These are phyloP conservation scores for Pandemis heparana DNA, from an alignment of 2,888 invertebrate genomes.

Conservation along the genomic window DNA sequence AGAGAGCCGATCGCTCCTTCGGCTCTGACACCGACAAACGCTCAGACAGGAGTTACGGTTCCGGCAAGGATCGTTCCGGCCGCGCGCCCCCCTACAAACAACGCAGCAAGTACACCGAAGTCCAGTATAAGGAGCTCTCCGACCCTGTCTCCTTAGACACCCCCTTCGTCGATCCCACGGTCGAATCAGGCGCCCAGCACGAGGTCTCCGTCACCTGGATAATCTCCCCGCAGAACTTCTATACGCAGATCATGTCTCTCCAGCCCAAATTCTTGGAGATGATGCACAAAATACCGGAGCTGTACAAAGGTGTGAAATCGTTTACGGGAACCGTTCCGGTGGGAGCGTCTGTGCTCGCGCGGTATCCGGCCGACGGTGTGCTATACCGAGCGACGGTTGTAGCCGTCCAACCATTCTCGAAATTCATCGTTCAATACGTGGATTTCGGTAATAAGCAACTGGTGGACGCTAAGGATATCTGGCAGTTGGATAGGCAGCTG, in stretches of 20 bases:
- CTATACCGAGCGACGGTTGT: slow-evolving; percentile 89
- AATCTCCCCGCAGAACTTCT: slow-evolving; percentile 90
- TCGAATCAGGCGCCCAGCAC: slow-evolving; percentile 83
- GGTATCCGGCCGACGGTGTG: slow-evolving; percentile 89
- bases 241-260: slow-evolving; percentile 84
- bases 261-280: slow-evolving; percentile 87
- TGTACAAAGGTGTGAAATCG: slow-evolving; percentile 85
- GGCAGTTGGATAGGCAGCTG: slow-evolving; percentile 88
- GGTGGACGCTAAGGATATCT: slow-evolving; percentile 88
- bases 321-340: slow-evolving; percentile 75
- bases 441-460: slow-evolving; percentile 91
- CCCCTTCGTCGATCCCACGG: slow-evolving; percentile 74
- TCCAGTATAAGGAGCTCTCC: slow-evolving; percentile 69
- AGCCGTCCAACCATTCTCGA: slow-evolving; percentile 83
- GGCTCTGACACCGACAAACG: slow-evolving; percentile 64
- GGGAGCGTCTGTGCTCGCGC: slow-evolving; percentile 89
- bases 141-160: slow-evolving; percentile 81
- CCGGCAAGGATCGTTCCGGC: slow-evolving; percentile 57
- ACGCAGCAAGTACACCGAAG: slow-evolving; percentile 68
- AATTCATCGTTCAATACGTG: slow-evolving; percentile 89
- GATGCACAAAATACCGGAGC: slow-evolving; percentile 89
- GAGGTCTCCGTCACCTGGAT: slow-evolving; percentile 90
- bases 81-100: slow-evolving; percentile 67
- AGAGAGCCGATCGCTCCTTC: slow-evolving; percentile 63
- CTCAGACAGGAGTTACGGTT: slow-evolving; percentile 66